Evolutionary conservation across 2,797 vertebrate genomes (phyloP).

Genomic region (Megalops cyprinoides): DNA sequence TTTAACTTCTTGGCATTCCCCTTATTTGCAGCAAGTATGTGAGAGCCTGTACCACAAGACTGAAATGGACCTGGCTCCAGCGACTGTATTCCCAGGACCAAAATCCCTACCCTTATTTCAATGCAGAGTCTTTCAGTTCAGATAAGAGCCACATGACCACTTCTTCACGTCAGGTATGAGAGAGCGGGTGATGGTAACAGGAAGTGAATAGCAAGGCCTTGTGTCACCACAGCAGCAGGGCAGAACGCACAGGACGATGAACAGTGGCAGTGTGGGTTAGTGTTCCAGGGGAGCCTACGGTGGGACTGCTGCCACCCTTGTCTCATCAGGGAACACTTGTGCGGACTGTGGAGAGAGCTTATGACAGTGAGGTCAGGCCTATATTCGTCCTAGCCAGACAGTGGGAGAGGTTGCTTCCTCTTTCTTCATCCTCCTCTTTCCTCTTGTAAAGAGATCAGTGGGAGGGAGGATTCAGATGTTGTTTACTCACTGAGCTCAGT

Average conservation of each 20-base stretch:
- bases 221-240: conserved; percentile 4
- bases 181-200: not conserved
- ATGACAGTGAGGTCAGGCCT: conserved; percentile 7
- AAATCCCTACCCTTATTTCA: not conserved
- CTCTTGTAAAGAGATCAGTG: not conserved
- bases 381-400: conserved; percentile 21
- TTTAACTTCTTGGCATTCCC: not conserved
- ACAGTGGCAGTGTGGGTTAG: not conserved
- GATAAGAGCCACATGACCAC: not conserved
- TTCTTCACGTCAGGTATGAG: not conserved
- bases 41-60: too few species aligned
- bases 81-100: not conserved
- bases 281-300: not conserved
- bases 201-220: not conserved
- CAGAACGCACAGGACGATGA: not conserved
- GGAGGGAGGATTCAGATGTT: not conserved
- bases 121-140: not conserved
- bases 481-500: not conserved
- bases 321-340: not conserved
- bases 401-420: conserved; percentile 18
- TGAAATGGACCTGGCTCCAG: not conserved
- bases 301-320: not conserved
- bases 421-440: not conserved
- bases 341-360: not conserved
- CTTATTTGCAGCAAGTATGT: not conserved